Evolutionary conservation across 2,797 vertebrate genomes (phyloP).

Genomic region (Dicrostonyx torquatus): DNA sequence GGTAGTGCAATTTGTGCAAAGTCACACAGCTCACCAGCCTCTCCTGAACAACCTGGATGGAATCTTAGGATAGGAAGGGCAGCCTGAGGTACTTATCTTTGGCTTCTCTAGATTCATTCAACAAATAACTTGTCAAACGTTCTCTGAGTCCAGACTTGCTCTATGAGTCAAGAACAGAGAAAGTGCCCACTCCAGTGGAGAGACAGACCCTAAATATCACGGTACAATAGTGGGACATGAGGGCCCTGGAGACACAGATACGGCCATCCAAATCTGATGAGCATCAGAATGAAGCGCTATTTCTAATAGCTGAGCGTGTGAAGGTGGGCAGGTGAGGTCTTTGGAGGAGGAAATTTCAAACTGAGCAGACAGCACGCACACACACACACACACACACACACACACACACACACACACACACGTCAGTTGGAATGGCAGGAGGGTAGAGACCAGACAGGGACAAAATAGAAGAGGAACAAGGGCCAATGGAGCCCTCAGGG

Average conservation of each 20-base stretch:
- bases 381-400: background rate
- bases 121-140: background rate
- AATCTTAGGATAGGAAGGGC: background rate
- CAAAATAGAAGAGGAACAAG: background rate
- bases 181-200: background rate
- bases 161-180: background rate
- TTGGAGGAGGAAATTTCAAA: background rate
- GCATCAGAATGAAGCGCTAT: constrained; percentile 16
- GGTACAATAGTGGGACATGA: fast-evolving
- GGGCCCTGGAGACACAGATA: background rate
- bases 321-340: too few species aligned
- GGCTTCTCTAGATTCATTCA: background rate
- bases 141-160: constrained; percentile 9
- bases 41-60: background rate
- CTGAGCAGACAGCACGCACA: background rate
- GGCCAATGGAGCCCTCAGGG: background rate
- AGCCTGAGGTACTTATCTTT: background rate
- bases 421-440: background rate
- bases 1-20: background rate
- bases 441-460: background rate
- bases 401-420: background rate
- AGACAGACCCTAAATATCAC: background rate
- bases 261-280: background rate
- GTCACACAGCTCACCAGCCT: background rate
- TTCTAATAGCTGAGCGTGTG: background rate